phyloP scores from a whole-genome alignment of 2,113 vertebrate species.

The Trematocara zebra region DNA sequence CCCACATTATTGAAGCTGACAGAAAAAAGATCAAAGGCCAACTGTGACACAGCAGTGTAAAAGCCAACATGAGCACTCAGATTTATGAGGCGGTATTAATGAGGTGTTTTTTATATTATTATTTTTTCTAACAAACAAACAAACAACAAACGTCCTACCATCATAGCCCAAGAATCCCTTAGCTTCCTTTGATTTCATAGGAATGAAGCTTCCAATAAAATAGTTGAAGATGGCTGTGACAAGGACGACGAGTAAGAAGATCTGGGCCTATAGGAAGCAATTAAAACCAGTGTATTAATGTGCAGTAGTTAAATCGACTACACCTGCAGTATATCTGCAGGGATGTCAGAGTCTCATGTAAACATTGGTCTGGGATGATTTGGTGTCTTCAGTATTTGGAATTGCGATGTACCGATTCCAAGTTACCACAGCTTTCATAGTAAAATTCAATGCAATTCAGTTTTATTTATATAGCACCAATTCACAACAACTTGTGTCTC shows the following conservation, averaged over 20 bases:
- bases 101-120: not conserved
- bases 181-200: conserved; percentile 81
- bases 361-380: not conserved
- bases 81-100: not conserved
- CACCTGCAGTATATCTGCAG: not conserved
- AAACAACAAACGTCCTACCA: conserved; percentile 59
- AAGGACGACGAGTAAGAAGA: conserved; percentile 90
- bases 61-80: not conserved
- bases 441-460: not conserved
- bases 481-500: not conserved
- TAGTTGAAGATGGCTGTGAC: conserved; percentile 88
- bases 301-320: not conserved
- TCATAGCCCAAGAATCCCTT: conserved; percentile 89
- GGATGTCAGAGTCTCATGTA: not conserved
- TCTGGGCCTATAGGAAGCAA: conserved; percentile 79
- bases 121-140: not conserved
- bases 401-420: fast-evolving
- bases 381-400: not conserved
- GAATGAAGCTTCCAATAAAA: conserved; percentile 90
- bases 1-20: conserved; percentile 84
- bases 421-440: not conserved
- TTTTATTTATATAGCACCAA: not conserved
- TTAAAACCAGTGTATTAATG: not conserved
- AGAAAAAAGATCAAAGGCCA: not conserved
- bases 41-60: not conserved